Base-by-base conservation (phyloP, 2,888 invertebrate species). In the Cosmorhoe ocellata region DNA sequence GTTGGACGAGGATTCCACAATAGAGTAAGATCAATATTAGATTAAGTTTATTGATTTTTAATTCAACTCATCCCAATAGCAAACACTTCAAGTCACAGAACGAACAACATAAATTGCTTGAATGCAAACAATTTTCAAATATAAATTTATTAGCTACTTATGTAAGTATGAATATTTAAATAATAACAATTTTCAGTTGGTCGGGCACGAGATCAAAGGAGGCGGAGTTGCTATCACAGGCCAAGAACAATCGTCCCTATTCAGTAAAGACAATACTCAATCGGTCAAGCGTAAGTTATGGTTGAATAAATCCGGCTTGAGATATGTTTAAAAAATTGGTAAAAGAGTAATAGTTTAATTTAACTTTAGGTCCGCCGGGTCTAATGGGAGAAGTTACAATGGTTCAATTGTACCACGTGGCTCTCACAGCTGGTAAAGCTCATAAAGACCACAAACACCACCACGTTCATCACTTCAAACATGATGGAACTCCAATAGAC, bases 391-490 rank as follows among this genome's bases (percentile, higher is more conserved):
- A 96, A 83, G 76, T 96, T 50, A 96, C 96, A 1, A 93, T 96
- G 92, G 79, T 96, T 0, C 95, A 96, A 74, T 78, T 96, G 11
- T 96, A 96, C 82, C 93, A 92, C 51, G 95, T 96, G 0, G 96
- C 96, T 0, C 74, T 96, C 51, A 95, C 95, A 1, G 96, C 96
- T 1, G 96, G 96, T 0, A 96, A 96, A 79, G 96, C 96, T 0
- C 96, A 96, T 82, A 94, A 93, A 59, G 95, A 96, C 70, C 96
- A 96, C 81, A 96, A 96, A 71, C 96, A 96, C 71, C 96, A 96
- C 73, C 96, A 96, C 79, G 96, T 93, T 0, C 95, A 96, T 74
- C 94, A 94, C 67, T 95, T 94, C 70, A 94, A 93, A 66, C 95
- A 95, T 71, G 93, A 95, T 58, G 95, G 95, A 0, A 90, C 87